A percentile compares a stretch with the other conserved stretches of the same genome.
phyloP scores from a whole-genome alignment of 2,797 vertebrate genomes.

The Ctenopoma multispine region DNA sequence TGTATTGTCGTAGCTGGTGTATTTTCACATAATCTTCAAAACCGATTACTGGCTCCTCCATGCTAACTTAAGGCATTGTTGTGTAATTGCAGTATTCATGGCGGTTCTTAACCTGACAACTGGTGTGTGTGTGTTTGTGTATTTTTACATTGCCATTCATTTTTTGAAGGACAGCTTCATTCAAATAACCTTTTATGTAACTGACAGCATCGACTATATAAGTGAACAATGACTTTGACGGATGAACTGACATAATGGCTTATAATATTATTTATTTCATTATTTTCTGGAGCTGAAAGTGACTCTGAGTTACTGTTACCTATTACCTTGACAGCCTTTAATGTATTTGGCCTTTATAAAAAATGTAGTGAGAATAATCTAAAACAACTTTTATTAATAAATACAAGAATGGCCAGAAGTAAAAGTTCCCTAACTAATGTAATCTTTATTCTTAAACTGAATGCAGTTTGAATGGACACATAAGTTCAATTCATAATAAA shows the following conservation, averaged over 20 bases:
- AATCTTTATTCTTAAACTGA: conserved; percentile 10
- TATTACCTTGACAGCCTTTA: neutral
- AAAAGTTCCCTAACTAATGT: conserved; percentile 17
- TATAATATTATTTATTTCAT: conserved; percentile 6
- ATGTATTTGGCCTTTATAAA: conserved; percentile 28
- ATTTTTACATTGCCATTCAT: neutral
- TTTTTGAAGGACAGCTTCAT: neutral
- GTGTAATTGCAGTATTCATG: neutral
- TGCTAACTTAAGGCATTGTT: neutral
- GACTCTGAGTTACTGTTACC: conserved; percentile 1
- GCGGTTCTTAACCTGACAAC: neutral
- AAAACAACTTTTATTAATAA: conserved; percentile 14
- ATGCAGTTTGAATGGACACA: conserved; percentile 1
- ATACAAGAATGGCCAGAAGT: conserved; percentile 2
- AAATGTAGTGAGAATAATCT: neutral
- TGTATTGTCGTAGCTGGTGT: neutral
- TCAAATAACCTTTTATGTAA: conserved; percentile 2
- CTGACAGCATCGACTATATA: conserved; percentile 8
- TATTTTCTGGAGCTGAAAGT: conserved; percentile 19
- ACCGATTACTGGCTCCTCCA: neutral
- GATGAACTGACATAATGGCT: conserved; percentile 12
- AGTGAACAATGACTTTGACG: conserved; percentile 13
- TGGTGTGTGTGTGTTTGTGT: neutral
- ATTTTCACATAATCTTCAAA: neutral
- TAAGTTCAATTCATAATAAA: neutral